These are phyloP conservation scores for Agrochola macilenta DNA, from an alignment of 2,888 invertebrate genomes.

Conservation along the genomic window DNA sequence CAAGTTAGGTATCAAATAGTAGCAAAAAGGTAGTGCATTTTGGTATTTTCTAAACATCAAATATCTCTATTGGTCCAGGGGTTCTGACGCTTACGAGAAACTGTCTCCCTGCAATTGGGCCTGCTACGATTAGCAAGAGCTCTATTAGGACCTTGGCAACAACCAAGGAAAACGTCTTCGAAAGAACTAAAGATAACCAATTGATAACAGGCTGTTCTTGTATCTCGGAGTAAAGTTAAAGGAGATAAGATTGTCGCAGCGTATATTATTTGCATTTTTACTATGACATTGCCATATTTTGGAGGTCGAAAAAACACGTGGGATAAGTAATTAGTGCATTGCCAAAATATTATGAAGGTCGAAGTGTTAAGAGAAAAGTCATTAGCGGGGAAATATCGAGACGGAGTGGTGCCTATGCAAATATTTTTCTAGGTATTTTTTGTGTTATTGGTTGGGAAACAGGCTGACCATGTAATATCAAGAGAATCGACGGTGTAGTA, in stretches of 20 bases:
- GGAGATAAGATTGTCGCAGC: slow-evolving; percentile 3
- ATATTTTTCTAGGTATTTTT: no score
- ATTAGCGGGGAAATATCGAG: slow-evolving; percentile 3
- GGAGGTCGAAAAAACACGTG: slow-evolving; percentile 42
- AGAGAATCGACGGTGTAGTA: neutral
- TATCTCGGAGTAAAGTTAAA: slow-evolving; percentile 8
- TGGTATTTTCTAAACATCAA: no score
- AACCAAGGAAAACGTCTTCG: neutral
- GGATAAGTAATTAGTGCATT: slow-evolving; percentile 31
- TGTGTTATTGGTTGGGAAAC: neutral
- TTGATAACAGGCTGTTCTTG: neutral
- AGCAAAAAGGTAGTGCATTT: no score
- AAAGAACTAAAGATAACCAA: neutral
- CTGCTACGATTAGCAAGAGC: neutral
- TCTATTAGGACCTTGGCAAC: neutral
- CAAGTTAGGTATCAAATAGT: no score
- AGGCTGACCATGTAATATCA: neutral
- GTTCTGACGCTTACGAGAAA: no score
- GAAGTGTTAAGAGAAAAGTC: neutral
- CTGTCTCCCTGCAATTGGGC: neutral
- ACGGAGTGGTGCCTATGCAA: neutral
- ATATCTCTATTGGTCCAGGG: no score
- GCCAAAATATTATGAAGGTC: slow-evolving; percentile 32
- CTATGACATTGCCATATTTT: slow-evolving; percentile 55
- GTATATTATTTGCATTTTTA: slow-evolving; percentile 18